Evolutionary conservation across 2,888 invertebrate genomes (phyloP), one percentile per base, ranked within the genome.

Genomic region (Phoronis australis): DNA sequence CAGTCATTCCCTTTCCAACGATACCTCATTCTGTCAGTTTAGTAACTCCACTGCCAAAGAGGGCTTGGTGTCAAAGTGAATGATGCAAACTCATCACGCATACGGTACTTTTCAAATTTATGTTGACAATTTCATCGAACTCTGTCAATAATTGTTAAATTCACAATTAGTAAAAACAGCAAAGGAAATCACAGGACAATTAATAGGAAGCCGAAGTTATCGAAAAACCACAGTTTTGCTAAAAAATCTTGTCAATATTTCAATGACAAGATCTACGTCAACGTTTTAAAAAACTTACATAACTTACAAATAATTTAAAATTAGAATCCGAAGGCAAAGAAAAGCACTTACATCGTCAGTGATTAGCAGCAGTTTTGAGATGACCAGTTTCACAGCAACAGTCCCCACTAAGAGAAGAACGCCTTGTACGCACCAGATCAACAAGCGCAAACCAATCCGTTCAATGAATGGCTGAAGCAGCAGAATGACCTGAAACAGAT

Each of bases 261-360:
- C 27, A 20, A 48, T 4, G 15, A 18, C n/a, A 25, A n/a, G 1
- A 37, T 2, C n/a, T 15, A 31, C n/a, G 31, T 31, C 15, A 26
- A 18, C 31, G 6, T 24, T 12, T 38, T 25, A 26, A 50, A 12
- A n/a, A n/a, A n/a, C n/a, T n/a, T n/a, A n/a, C n/a, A n/a, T n/a
- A n/a, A n/a, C n/a, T n/a, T n/a, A n/a, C n/a, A n/a, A n/a, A n/a
- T n/a, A n/a, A n/a, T n/a, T n/a, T n/a, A n/a, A n/a, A n/a, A n/a
- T n/a, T n/a, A n/a, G n/a, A n/a, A n/a, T n/a, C n/a, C n/a, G n/a
- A n/a, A n/a, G n/a, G n/a, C n/a, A n/a, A n/a, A n/a, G n/a, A 24
- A n/a, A 44, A 24, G 20, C 4, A 68, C 77, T 72, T 58, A 79
- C 79, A 68, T 79, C 79, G 66, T 79, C 79, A 22, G 75, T 65